A percentile compares a stretch with the other conserved stretches of the same genome.
phyloP scores from a whole-genome alignment of 1,140 invertebrate species.

The Sycobia sp. region DNA sequence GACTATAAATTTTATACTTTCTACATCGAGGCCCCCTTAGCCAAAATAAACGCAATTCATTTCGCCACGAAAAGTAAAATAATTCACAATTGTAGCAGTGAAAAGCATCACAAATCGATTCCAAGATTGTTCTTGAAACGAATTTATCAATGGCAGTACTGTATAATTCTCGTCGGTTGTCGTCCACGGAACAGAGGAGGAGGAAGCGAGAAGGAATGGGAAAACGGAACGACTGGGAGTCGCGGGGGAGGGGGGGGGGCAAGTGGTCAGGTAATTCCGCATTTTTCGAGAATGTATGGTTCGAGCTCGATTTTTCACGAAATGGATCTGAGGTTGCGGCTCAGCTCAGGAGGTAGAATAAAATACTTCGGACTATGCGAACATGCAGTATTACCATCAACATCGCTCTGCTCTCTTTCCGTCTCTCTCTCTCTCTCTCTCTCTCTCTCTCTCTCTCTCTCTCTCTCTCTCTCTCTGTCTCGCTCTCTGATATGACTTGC shows the following conservation, averaged over 20 bases:
- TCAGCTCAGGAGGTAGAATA: constrained; percentile 39
- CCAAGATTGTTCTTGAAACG: no score
- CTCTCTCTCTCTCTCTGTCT: neutral
- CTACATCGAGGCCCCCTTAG: no score
- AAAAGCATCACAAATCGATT: no score
- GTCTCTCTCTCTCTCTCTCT: neutral
- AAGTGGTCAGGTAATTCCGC: constrained; percentile 42
- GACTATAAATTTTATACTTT: no score
- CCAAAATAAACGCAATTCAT: no score
- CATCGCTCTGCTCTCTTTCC: constrained; percentile 2
- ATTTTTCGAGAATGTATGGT: constrained; percentile 43
- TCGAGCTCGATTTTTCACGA: constrained; percentile 36
- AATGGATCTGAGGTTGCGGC: constrained; percentile 38
- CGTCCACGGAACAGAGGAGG: no score
- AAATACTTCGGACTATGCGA: constrained; percentile 35
- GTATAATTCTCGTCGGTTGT: no score
- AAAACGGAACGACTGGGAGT: constrained; percentile 16
- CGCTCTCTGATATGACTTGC: no score
- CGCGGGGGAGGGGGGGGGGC: no score
- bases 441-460: neutral
- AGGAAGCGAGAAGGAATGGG: constrained; percentile 29
- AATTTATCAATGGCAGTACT: no score
- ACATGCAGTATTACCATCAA: constrained; percentile 42
- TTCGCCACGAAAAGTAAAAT: no score
- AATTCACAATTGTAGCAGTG: no score